Percentiles rank a stretch among this genome's conserved stretches.
Evolutionary conservation across 2,797 vertebrate genomes (phyloP).

Genomic region (Sciurus vulgaris): DNA sequence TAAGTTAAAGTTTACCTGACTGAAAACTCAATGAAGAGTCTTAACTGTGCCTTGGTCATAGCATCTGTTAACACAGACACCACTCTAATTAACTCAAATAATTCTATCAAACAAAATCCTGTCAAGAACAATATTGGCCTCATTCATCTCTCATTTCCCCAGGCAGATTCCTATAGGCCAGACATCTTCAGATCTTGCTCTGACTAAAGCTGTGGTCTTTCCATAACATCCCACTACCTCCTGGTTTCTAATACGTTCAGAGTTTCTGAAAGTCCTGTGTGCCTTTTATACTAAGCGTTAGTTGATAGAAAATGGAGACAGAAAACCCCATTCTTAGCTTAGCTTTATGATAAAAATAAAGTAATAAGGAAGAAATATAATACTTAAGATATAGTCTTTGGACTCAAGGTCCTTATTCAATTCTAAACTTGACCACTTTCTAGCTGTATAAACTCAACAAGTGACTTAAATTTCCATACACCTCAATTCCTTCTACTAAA

Average conservation of each 20-base stretch:
- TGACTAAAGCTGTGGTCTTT: not conserved
- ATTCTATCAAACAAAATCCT: not conserved
- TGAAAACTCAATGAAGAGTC: not conserved
- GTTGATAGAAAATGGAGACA: not conserved
- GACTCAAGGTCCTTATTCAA: not conserved
- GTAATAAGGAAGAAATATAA: not conserved
- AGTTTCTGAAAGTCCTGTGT: not conserved
- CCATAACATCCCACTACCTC: not conserved
- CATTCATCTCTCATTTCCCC: not conserved
- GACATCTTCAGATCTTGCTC: not conserved
- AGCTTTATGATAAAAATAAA: not conserved
- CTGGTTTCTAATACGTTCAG: not conserved
- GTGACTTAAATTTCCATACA: not conserved
- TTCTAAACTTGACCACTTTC: not conserved
- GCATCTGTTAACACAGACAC: not conserved
- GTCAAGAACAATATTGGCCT: not conserved
- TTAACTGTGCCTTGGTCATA: not conserved
- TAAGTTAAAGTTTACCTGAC: not conserved
- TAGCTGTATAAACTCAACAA: not conserved
- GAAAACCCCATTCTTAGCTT: not conserved
- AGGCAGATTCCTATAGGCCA: not conserved
- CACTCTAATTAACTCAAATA: not conserved
- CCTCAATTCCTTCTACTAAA: slow-evolving; percentile 29
- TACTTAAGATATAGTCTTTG: not conserved
- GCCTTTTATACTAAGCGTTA: not conserved